Conservation (phyloP, 2,797 vertebrate genomes). For the Distichodus sexfasciatus region DNA sequence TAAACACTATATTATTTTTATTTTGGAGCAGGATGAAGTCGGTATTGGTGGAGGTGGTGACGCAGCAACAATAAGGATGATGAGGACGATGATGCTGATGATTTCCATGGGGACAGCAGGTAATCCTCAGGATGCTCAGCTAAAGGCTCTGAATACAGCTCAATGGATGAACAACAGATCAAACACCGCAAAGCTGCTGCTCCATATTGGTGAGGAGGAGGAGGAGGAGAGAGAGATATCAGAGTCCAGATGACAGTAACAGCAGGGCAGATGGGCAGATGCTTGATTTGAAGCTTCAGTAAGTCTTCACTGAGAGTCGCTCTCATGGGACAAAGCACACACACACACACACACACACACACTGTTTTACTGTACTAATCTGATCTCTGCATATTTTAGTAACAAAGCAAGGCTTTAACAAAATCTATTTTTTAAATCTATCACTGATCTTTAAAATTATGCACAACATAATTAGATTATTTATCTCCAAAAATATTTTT, state of each 20-base stretch:
- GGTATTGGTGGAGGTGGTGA: too few species aligned
- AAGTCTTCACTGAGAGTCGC: slow-evolving; percentile 60
- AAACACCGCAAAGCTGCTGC: slow-evolving; percentile 71
- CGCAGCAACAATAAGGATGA: too few species aligned
- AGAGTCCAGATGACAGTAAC: slow-evolving; percentile 52
- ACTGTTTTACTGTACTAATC: slow-evolving; percentile 10
- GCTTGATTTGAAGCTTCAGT: slow-evolving; percentile 72
- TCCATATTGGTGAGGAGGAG: slow-evolving; percentile 56
- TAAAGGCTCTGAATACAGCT: slow-evolving; percentile 58
- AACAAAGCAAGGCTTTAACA: too few species aligned
- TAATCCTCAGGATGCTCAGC: slow-evolving; percentile 52
- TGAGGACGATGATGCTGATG: slow-evolving; percentile 45
- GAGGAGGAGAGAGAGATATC: slow-evolving; percentile 24
- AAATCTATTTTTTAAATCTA: too few species aligned
- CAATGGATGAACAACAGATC: slow-evolving; percentile 66
- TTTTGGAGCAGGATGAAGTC: too few species aligned
- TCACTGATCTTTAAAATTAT: too few species aligned
- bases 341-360: slow-evolving; percentile 34
- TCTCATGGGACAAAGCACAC: slow-evolving; percentile 68
- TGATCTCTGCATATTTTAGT: background rate
- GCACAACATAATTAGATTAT: too few species aligned
- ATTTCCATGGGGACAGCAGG: slow-evolving; percentile 53
- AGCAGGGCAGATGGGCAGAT: slow-evolving; percentile 75
- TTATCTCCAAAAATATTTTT: too few species aligned
- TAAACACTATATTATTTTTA: too few species aligned